phyloP scores from a whole-genome alignment of 1,140 invertebrate genomes.

The Drosophila equinoxialis region DNA sequence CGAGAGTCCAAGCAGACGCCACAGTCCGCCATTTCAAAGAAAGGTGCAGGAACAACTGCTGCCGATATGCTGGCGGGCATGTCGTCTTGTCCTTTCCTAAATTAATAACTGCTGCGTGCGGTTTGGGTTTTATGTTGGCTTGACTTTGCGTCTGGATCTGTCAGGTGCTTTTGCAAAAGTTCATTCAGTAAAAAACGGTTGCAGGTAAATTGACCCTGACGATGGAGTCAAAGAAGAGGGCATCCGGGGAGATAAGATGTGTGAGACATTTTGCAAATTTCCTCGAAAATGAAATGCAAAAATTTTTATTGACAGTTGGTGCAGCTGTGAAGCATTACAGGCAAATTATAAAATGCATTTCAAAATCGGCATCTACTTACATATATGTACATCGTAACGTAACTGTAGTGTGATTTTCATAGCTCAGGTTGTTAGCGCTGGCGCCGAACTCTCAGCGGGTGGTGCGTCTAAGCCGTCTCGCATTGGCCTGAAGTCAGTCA shows the following conservation, averaged over 20 bases:
- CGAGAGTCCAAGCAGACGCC: constrained; percentile 12
- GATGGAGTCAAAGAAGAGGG: neutral
- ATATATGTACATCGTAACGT: neutral
- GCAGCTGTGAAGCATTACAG: constrained; percentile 32
- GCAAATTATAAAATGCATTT: constrained; percentile 14
- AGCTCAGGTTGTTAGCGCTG: constrained; percentile 9
- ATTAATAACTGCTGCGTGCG: constrained; percentile 73
- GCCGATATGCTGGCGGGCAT: constrained; percentile 53
- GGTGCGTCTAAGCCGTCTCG: constrained; percentile 11
- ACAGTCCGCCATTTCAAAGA: constrained; percentile 51
- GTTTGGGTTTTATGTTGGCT: constrained; percentile 24
- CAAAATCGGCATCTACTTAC: neutral
- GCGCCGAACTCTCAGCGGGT: constrained; percentile 21
- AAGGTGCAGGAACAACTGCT: constrained; percentile 59
- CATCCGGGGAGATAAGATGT: neutral
- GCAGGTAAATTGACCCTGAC: constrained; percentile 37
- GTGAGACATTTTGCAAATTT: constrained; percentile 29
- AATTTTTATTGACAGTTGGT: constrained; percentile 35
- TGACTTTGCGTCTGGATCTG: constrained; percentile 26
- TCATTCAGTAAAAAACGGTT: constrained; percentile 30
- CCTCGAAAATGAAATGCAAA: constrained; percentile 45
- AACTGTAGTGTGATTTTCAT: neutral
- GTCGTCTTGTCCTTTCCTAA: constrained; percentile 44
- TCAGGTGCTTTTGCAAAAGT: constrained; percentile 65
- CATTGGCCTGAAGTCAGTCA: neutral